A percentile compares a stretch with the other conserved stretches of the same genome.
Conservation (phyloP, 2,888 invertebrate genomes). For the Drosophila demipolita region DNA sequence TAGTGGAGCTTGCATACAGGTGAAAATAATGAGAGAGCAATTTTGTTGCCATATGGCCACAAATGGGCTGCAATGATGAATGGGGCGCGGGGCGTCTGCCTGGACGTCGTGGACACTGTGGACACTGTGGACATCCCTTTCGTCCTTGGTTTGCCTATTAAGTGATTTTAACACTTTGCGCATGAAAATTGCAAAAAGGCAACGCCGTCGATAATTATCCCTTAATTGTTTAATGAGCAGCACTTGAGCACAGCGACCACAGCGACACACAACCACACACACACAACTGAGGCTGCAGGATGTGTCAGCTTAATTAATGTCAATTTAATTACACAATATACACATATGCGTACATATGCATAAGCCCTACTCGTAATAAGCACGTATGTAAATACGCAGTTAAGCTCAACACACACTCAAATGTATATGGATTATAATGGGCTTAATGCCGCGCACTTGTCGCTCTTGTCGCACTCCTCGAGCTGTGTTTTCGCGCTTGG, state of each 20-base stretch:
- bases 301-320: slow-evolving; percentile 76
- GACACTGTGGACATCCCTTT: neutral
- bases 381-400: neutral
- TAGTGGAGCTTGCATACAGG: slow-evolving; percentile 19
- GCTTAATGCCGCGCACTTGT: slow-evolving; percentile 11
- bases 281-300: slow-evolving; percentile 42
- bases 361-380: neutral
- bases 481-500: neutral
- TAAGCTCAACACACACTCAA: neutral
- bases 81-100: neutral
- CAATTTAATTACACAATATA: slow-evolving; percentile 71
- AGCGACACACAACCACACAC: slow-evolving; percentile 12
- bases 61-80: slow-evolving; percentile 11
- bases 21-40: slow-evolving; percentile 47
- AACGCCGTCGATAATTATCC: slow-evolving; percentile 78
- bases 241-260: slow-evolving; percentile 60
- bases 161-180: slow-evolving; percentile 81
- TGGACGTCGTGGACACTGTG: slow-evolving; percentile 6
- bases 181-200: slow-evolving; percentile 81
- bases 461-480: neutral
- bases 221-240: slow-evolving; percentile 81
- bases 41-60: slow-evolving; percentile 36
- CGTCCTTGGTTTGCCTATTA: slow-evolving; percentile 70
- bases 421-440: slow-evolving; percentile 12
- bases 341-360: slow-evolving; percentile 7